Evolutionary conservation across 2,113 vertebrate genomes (phyloP), one percentile per base, ranked within the genome.

Genomic region (Sorex fumeus): DNA sequence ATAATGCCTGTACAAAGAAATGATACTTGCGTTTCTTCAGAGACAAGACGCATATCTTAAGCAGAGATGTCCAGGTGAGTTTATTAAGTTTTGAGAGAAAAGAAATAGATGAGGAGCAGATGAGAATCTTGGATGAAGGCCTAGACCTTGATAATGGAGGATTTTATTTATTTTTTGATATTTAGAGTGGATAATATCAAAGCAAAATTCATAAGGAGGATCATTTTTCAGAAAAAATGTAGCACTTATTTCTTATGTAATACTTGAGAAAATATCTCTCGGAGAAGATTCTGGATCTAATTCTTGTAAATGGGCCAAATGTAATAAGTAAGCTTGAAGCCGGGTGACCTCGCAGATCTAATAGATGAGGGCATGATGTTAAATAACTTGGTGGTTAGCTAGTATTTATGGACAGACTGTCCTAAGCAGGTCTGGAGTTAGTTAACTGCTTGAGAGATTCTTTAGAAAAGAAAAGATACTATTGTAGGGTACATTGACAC

Each of bases 91-190:
- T 80, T 30, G 36, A 93, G 50, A 81, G 64, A 88, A 93, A 83
- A 95, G 83, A 93, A 95, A 66, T 88, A 95, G 90, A 95, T 82
- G 86, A 92, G 57, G 70, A 95, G 66, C 94, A 96, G 94, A 95
- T 95, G 94, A 88, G 34, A 78, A 93, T 95, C 84, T 95, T 96
- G 94, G 94, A 87, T 75, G 78, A 94, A 87, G 81, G 93, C 96
- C 94, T 95, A 88, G 89, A 64, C 67, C 83, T 96, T 95, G 83
- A 96, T 92, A 90, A 76, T 34, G 43, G 66, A 91, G 32, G 60
- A 87, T 91, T 95, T 90, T 94, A 85, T 95, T 97, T 95, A 87
- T 76, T 95, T 96, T 92, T 93, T 96, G 87, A 91, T 96, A 93
- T 89, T 87, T 91, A 82, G 36, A 88, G 84, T 94, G 66, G 91